phyloP scores from a whole-genome alignment of 53 echinoderm and acorn worm genomes.

The Luidia sarsii region DNA sequence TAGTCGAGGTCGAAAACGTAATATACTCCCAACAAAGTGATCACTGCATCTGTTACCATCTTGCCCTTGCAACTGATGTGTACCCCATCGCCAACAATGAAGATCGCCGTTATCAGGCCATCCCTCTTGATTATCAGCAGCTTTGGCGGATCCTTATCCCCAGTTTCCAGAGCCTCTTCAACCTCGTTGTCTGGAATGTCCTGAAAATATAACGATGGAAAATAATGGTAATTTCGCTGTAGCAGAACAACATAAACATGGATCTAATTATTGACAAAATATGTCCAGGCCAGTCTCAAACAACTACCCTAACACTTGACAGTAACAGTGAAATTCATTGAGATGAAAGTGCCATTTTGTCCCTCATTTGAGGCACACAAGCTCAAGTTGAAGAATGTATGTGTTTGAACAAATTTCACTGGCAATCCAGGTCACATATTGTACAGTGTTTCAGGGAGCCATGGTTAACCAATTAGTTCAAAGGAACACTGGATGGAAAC shows the following conservation, averaged over 20 bases:
- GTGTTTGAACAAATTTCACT: neutral
- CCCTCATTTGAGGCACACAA: neutral
- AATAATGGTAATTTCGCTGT: neutral
- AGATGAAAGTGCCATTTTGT: neutral
- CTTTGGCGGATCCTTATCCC: constrained; percentile 28
- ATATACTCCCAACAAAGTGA: constrained; percentile 31
- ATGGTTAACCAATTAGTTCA: neutral
- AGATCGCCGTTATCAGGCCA: neutral
- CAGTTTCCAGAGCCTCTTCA: constrained; percentile 14
- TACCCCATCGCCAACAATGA: constrained; percentile 33
- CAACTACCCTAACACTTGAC: neutral
- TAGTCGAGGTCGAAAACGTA: constrained; percentile 50
- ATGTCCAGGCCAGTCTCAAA: neutral
- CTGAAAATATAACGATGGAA: neutral
- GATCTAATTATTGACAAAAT: neutral
- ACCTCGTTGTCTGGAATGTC: neutral
- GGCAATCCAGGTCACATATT: neutral
- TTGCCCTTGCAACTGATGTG: constrained; percentile 23
- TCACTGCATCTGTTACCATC: constrained; percentile 29
- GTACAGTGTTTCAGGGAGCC: neutral
- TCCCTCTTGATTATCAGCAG: constrained; percentile 8
- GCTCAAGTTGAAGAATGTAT: neutral
- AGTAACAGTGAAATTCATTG: neutral
- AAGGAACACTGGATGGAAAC: neutral
- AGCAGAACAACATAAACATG: neutral